phyloP scores from a whole-genome alignment of 2,797 vertebrate species.

The Furcifer pardalis region DNA sequence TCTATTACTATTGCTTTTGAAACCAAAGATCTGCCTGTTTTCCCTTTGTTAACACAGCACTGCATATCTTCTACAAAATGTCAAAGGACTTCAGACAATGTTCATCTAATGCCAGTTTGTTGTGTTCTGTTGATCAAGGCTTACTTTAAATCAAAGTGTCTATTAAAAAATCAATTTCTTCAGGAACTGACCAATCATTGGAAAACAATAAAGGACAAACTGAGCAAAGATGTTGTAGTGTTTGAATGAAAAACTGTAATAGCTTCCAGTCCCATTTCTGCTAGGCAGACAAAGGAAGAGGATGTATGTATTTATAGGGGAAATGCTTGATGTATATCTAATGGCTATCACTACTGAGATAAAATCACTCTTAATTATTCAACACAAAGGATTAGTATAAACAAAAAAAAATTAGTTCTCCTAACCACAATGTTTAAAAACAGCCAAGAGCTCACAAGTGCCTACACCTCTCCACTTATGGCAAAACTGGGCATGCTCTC shows the following conservation, averaged over 20 bases:
- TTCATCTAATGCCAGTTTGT: conserved; percentile 54
- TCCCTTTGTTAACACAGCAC: conserved; percentile 55
- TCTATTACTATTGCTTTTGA: conserved; percentile 60
- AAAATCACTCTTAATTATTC: not conserved
- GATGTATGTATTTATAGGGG: conserved; percentile 4
- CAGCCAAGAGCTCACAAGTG: too few species aligned
- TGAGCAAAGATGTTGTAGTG: not conserved
- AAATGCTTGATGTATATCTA: conserved; percentile 34
- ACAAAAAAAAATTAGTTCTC: not conserved
- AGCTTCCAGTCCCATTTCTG: conserved; percentile 2
- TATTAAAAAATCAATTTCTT: conserved; percentile 50
- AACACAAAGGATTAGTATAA: not conserved
- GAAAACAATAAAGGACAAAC: conserved; percentile 16
- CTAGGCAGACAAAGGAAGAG: not conserved
- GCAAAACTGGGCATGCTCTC: not conserved
- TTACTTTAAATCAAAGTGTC: conserved; percentile 54
- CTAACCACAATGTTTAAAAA: not conserved
- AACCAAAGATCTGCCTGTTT: conserved; percentile 78
- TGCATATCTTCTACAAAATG: conserved; percentile 46
- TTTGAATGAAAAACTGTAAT: conserved; percentile 10
- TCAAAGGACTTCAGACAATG: conserved; percentile 53
- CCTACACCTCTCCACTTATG: not conserved
- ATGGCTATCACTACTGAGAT: not conserved
- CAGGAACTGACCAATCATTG: conserved; percentile 55
- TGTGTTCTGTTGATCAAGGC: conserved; percentile 59